Evolutionary conservation across 2,113 vertebrate genomes (phyloP).

Genomic region (Desmodus rotundus): DNA sequence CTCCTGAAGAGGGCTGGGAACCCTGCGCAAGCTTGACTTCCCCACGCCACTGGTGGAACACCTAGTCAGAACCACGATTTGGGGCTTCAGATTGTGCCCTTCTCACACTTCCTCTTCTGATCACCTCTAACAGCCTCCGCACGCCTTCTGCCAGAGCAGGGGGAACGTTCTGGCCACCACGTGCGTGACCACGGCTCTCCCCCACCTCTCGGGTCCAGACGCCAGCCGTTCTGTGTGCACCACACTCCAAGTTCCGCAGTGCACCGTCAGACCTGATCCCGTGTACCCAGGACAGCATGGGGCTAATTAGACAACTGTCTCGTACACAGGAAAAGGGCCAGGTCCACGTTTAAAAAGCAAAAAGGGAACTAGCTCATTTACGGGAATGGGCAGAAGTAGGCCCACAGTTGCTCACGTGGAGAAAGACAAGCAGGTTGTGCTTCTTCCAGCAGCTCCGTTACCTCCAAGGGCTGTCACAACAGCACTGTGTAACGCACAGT

Average conservation of each 20-base stretch:
- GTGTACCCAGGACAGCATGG: not conserved
- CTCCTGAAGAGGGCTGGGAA: not conserved
- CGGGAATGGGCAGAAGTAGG: not conserved
- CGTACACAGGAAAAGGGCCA: not conserved
- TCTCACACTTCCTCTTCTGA: not conserved
- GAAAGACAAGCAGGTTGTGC: not conserved
- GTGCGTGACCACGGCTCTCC: not conserved
- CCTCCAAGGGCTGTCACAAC: rapidly evolving
- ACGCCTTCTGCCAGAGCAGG: not conserved
- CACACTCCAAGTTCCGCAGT: not conserved
- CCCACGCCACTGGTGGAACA: not conserved
- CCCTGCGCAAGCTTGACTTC: not conserved
- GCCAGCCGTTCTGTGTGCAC: not conserved
- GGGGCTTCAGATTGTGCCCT: not conserved
- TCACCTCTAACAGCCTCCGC: not conserved
- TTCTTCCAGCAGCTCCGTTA: not conserved
- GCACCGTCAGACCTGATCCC: not conserved
- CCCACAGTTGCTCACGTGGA: not conserved
- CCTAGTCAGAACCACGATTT: not conserved
- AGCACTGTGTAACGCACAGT: not conserved
- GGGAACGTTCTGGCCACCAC: not conserved
- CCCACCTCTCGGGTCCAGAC: not conserved
- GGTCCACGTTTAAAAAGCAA: not conserved
- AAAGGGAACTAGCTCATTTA: not conserved
- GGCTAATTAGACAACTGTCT: not conserved